Evolutionary conservation across 92 coral and sea anemone genomes (phyloP).

Genomic region (Chrysogorgia sp.): DNA sequence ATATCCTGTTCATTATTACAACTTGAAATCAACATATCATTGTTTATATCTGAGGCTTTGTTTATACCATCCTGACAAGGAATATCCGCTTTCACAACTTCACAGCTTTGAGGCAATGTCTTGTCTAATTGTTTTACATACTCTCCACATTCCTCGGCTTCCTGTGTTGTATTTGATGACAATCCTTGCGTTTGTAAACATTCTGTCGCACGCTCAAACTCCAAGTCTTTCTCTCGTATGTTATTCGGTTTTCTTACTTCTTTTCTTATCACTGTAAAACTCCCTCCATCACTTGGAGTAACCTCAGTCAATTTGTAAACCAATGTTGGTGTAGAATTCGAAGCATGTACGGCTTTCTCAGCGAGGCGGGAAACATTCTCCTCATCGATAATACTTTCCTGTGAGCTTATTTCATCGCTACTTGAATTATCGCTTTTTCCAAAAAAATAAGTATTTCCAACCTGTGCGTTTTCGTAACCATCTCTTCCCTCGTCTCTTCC

Average conservation of each 20-base stretch:
- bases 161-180: neutral
- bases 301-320: constrained; percentile 29
- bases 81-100: neutral
- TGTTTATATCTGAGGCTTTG: neutral
- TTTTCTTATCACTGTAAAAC: constrained; percentile 18
- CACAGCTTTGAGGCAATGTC: no score
- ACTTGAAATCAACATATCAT: no score
- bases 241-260: neutral
- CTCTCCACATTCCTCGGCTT: neutral
- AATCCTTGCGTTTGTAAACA: neutral
- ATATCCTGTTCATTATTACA: no score
- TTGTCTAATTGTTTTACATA: neutral
- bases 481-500: neutral
- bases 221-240: neutral
- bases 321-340: constrained; percentile 11
- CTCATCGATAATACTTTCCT: neutral
- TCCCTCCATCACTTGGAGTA: neutral
- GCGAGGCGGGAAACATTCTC: neutral
- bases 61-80: neutral
- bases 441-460: neutral
- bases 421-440: neutral
- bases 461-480: neutral
- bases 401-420: constrained; percentile 16
- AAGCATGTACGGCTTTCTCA: neutral
- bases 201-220: no score